phyloP scores from a whole-genome alignment of 1,140 invertebrate genomes.

The Zophobas morio region DNA sequence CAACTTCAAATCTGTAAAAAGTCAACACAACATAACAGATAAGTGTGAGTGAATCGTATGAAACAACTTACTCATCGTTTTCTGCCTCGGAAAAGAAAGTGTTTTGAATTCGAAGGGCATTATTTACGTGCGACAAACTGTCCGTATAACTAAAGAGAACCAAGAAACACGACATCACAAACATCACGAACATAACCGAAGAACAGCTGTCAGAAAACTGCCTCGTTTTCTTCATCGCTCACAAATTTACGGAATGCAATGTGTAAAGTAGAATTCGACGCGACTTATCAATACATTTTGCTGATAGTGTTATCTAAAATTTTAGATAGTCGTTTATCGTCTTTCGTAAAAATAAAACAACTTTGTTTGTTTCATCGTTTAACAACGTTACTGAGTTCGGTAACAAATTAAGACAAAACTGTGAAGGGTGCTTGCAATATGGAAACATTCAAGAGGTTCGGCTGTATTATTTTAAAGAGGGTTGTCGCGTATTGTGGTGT shows the following conservation, averaged over 20 bases:
- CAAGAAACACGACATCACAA: neutral
- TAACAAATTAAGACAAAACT: constrained; percentile 47
- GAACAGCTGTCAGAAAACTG: neutral
- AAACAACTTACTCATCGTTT: constrained; percentile 14
- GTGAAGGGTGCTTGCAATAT: constrained; percentile 41
- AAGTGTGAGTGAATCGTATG: neutral
- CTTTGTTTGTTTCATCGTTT: neutral
- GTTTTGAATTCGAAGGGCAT: neutral
- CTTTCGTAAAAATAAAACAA: neutral
- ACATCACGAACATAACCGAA: neutral
- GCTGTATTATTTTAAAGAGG: constrained; percentile 49
- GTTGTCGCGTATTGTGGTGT: constrained; percentile 53
- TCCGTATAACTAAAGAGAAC: constrained; percentile 17
- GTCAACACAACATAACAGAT: neutral
- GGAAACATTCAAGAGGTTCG: constrained; percentile 50
- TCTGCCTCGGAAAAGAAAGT: neutral
- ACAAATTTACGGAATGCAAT: neutral
- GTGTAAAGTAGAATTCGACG: no score
- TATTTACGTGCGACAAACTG: neutral
- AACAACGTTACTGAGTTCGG: constrained; percentile 8
- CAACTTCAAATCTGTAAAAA: constrained; percentile 8
- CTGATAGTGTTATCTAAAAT: no score
- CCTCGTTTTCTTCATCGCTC: neutral
- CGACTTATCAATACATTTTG: no score
- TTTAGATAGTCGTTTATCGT: no score